phyloP scores from a whole-genome alignment of 2,888 invertebrate genomes.

The Heliconius cydno region DNA sequence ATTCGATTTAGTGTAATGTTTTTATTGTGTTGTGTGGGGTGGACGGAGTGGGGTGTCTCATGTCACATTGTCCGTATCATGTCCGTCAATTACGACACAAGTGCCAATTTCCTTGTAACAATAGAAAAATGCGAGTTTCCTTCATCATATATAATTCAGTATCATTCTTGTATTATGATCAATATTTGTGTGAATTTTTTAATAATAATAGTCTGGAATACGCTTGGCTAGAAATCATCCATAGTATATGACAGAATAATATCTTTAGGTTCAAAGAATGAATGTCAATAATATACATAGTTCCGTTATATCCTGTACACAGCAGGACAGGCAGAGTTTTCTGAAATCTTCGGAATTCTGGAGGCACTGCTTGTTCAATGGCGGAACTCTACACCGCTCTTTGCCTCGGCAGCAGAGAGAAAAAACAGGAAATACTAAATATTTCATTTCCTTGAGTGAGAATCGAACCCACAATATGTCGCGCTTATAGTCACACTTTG shows the following conservation, averaged over 20 bases:
- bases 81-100: constrained; percentile 69
- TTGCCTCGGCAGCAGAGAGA: too few species aligned
- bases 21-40: constrained; percentile 74
- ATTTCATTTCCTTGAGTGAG: too few species aligned
- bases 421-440: too few species aligned
- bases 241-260: background rate
- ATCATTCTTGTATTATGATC: background rate
- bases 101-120: constrained; percentile 65
- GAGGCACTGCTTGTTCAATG: too few species aligned
- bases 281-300: too few species aligned
- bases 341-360: too few species aligned
- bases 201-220: too few species aligned
- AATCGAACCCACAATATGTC: too few species aligned
- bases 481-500: too few species aligned
- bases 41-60: constrained; percentile 61
- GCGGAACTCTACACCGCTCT: too few species aligned
- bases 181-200: background rate
- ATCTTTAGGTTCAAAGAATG: background rate
- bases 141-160: constrained; percentile 30
- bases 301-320: too few species aligned
- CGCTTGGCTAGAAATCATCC: background rate
- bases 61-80: constrained; percentile 73
- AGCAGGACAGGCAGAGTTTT: too few species aligned
- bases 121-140: constrained; percentile 51
- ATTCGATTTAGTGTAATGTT: constrained; percentile 57